Evolutionary conservation across 1,140 invertebrate species (phyloP).

Genomic region (Nasonia giraulti): DNA sequence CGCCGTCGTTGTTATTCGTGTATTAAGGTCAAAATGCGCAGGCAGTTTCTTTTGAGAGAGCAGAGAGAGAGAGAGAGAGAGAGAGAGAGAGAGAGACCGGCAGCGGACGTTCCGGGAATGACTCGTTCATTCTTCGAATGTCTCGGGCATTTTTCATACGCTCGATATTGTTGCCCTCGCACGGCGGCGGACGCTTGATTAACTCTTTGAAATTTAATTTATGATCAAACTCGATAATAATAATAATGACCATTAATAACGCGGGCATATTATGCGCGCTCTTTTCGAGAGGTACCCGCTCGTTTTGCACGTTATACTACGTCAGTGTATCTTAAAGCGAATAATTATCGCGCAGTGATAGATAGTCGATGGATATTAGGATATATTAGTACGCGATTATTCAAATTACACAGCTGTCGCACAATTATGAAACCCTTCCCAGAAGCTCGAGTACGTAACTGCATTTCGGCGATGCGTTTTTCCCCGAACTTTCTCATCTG

Average conservation of each 20-base stretch:
- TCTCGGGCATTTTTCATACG: conserved; percentile 26
- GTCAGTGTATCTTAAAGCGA: no score
- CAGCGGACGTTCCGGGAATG: conserved; percentile 31
- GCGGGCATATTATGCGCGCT: neutral
- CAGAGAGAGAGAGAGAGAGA: neutral
- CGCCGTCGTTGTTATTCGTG: conserved; percentile 22
- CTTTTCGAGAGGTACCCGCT: neutral
- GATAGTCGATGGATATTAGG: no score
- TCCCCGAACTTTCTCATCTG: no score
- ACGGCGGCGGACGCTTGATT: conserved; percentile 8
- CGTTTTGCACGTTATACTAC: neutral
- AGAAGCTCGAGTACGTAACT: no score
- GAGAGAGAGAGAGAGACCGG: no score
- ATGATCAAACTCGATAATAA: neutral
- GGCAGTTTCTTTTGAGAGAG: conserved; percentile 27
- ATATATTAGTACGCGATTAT: no score
- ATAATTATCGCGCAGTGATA: no score
- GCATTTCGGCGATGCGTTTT: no score
- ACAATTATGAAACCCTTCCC: no score
- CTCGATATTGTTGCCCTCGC: neutral
- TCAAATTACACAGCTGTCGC: no score
- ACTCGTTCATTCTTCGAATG: conserved; percentile 41
- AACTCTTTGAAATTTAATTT: conserved; percentile 48
- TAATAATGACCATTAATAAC: conserved; percentile 11
- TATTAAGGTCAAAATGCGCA: conserved; percentile 45